Evolutionary conservation across 2,797 vertebrate genomes (phyloP), one percentile per base, ranked within the genome.

Genomic region (Enteromius thamalakanensis): DNA sequence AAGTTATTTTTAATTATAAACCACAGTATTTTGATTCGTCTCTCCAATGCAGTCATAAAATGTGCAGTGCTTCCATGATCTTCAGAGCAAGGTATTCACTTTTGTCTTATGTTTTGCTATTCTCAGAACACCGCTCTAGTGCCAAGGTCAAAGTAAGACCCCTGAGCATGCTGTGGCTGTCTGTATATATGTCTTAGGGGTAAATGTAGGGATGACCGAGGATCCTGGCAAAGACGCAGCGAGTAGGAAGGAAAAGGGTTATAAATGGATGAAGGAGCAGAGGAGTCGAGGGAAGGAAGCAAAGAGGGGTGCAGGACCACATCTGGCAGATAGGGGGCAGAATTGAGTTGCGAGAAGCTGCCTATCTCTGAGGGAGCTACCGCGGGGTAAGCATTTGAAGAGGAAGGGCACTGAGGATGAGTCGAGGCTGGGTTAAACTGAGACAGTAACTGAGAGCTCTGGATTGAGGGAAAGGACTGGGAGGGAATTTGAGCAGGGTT

Each of bases 151-250:
- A 91, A 91, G 93, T 94, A 96, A 91, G 95, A 91, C 90, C 92
- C 95, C 89, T 90, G 96, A 81, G 90, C 92, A 84, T 93, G 96
- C 90, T 94, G 96, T 92, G 92, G 95, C 90, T 93, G 95, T 87
- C 94, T 95, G 91, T 94, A 97, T 91, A 94, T 94, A 90, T 92
- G 96, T 91, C 91, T 95, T 92, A 92, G 95, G 55, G 94, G 96
- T 89, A 93, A 95, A 88, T 95, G 90, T 88, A 94, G 92, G 87
- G 89, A 95, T 65, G 90, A 86, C 90, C 94, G 95, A 87, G 91
- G 95, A 88, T 92, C 96, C 93, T 94, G 96, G 89, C 47, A 94
- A 74, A 94, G 94, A 77, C 79, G 89, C 17, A 95, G 91, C 51
- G 96, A 95, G 90, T 97, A 93, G 49, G 94, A 93, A 0, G 94